phyloP scores from a whole-genome alignment of 2,113 vertebrate species.

The Pyrgilauda ruficollis region DNA sequence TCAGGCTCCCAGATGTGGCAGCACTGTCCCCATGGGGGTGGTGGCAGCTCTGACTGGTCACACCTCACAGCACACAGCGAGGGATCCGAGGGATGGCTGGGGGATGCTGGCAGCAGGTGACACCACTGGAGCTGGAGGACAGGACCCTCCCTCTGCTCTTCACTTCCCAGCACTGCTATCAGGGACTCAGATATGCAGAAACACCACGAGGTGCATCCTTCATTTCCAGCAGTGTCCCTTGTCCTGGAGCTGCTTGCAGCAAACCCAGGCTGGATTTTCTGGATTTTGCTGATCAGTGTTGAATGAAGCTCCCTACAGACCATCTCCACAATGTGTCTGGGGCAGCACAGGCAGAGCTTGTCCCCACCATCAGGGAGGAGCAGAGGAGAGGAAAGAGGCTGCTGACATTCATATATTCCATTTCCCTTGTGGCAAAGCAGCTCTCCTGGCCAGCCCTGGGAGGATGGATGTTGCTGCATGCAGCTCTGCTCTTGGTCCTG shows the following conservation, averaged over 20 bases:
- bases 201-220: not conserved
- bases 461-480: not conserved
- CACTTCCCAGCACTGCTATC: not conserved
- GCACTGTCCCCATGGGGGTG: not conserved
- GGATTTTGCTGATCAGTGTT: not conserved
- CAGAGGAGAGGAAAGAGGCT: not conserved
- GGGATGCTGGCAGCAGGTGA: not conserved
- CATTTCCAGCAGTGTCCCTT: not conserved
- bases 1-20: not conserved
- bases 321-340: not conserved
- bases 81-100: rapidly evolving
- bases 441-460: not conserved
- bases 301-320: not conserved
- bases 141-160: not conserved
- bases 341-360: not conserved
- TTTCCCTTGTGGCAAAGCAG: rapidly evolving
- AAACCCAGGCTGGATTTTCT: not conserved
- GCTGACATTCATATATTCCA: not conserved
- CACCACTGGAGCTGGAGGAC: rapidly evolving
- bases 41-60: not conserved
- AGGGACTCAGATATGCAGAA: not conserved
- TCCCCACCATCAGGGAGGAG: rapidly evolving
- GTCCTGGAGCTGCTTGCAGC: not conserved
- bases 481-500: not conserved
- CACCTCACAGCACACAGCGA: not conserved